These are phyloP conservation scores for Nannospalax galili DNA, from an alignment of 2,113 vertebrate genomes.

Conservation along the genomic window DNA sequence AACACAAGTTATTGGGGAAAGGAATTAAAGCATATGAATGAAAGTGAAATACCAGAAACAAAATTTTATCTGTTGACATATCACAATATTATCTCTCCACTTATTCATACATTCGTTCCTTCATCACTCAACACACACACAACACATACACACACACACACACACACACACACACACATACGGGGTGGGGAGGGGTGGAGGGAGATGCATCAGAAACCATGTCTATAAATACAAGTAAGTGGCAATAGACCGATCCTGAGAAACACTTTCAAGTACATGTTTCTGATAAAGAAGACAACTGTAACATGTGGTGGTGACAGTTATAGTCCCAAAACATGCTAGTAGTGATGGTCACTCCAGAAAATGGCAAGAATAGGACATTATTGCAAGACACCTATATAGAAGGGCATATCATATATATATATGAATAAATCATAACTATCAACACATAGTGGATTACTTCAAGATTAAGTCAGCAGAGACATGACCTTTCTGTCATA, in stretches of 20 bases:
- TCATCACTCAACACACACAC: not conserved
- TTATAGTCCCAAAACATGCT: not conserved
- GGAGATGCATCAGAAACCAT: not conserved
- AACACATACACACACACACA: not conserved
- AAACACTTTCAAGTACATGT: not conserved
- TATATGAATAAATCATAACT: not conserved
- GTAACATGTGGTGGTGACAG: not conserved
- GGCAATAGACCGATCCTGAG: not conserved
- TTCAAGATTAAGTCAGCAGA: slow-evolving; percentile 14
- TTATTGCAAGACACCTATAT: not conserved
- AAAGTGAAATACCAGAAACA: slow-evolving; percentile 29
- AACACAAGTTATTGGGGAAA: not conserved
- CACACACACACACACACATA: not conserved
- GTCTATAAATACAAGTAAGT: not conserved
- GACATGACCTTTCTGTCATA: not conserved
- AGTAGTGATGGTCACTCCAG: not conserved
- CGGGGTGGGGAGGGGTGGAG: too few relatives aligned
- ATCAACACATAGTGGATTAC: not conserved
- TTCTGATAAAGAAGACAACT: not conserved
- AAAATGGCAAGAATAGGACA: not conserved
- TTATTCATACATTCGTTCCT: not conserved
- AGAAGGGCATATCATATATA: not conserved
- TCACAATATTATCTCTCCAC: not conserved
- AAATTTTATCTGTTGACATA: not conserved
- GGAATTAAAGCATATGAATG: not conserved